These are phyloP conservation scores for Drosophila atroscutellata DNA, from an alignment of 2,888 invertebrate species.

Conservation along the genomic window DNA sequence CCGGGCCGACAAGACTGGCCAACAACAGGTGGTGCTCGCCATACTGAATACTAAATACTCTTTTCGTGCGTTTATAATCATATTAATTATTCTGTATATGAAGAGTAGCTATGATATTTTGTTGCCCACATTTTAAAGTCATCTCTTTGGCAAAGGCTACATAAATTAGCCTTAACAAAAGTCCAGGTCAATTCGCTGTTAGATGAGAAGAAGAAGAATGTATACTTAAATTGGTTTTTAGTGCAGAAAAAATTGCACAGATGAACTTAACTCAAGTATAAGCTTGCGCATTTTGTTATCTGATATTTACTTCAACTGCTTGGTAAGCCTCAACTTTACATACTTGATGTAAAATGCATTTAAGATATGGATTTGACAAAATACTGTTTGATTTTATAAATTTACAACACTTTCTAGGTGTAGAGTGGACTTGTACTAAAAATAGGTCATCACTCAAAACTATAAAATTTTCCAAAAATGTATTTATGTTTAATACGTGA, in stretches of 20 bases:
- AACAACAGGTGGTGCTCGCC: background rate
- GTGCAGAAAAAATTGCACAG: background rate
- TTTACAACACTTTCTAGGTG: background rate
- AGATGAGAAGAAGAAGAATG: background rate
- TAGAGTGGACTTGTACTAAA: background rate
- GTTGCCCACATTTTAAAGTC: background rate
- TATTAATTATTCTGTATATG: background rate
- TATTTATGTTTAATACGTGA: background rate
- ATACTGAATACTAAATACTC: constrained; percentile 19
- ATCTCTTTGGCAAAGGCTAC: background rate
- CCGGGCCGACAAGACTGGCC: constrained; percentile 32
- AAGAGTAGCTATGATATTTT: background rate
- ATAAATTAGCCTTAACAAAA: background rate
- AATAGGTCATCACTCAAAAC: background rate
- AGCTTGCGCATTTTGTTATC: background rate
- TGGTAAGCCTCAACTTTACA: too few relatives aligned
- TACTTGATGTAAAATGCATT: background rate
- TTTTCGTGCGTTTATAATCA: background rate
- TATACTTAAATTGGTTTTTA: background rate
- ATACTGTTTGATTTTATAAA: background rate
- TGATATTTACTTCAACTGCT: background rate
- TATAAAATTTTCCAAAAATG: background rate
- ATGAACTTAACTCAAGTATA: background rate
- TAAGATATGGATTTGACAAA: too few relatives aligned
- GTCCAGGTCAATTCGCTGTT: background rate